A percentile compares a stretch with the other conserved stretches of the same genome.
Conservation (phyloP, 2,113 vertebrate species). For the Cyphomyrus plagiostoma region DNA sequence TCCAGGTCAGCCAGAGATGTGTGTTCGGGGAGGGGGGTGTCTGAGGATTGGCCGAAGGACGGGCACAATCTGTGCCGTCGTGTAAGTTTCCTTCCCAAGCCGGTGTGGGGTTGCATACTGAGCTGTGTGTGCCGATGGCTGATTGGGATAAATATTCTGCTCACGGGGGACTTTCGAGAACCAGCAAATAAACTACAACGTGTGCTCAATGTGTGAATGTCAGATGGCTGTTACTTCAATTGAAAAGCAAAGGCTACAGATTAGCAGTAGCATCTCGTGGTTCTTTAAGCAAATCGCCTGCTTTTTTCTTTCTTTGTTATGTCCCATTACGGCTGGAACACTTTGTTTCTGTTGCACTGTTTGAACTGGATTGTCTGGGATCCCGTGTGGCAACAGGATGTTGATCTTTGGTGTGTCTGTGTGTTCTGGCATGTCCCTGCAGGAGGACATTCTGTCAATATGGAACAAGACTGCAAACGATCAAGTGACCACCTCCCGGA, state of each 20-base stretch:
- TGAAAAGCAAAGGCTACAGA: neutral
- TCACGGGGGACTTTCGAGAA: neutral
- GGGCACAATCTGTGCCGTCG: neutral
- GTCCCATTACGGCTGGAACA: neutral
- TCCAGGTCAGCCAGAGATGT: constrained; percentile 49
- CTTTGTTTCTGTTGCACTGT: neutral
- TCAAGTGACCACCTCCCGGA: constrained; percentile 58
- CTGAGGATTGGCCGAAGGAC: neutral
- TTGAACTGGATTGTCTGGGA: neutral
- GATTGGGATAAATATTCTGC: neutral
- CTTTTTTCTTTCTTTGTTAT: neutral
- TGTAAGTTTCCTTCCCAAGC: neutral
- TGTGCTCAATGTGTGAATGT: neutral
- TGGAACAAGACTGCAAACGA: constrained; percentile 64
- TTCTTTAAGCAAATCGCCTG: neutral
- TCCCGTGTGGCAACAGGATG: neutral
- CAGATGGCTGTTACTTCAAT: neutral
- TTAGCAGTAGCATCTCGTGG: neutral
- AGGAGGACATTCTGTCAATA: constrained; percentile 65
- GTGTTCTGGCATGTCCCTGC: constrained; percentile 9
- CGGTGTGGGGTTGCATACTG: neutral
- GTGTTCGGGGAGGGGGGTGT: neutral
- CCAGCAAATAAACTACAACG: neutral
- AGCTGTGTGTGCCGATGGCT: neutral
- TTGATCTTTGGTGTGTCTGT: neutral